These are phyloP conservation scores for Drosophila cognata DNA, from an alignment of 2,888 invertebrate species.

Conservation along the genomic window DNA sequence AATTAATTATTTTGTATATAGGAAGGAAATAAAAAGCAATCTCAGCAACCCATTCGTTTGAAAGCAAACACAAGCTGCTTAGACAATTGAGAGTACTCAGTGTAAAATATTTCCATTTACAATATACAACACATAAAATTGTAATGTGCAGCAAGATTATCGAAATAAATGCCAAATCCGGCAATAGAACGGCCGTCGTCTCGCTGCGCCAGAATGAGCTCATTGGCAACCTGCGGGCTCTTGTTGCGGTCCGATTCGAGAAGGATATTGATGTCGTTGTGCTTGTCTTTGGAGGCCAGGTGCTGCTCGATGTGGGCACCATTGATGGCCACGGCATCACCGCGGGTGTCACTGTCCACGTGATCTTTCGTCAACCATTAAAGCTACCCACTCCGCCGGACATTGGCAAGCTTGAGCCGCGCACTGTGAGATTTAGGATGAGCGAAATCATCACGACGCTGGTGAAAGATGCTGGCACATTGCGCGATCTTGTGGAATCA, in stretches of 20 bases:
- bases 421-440: not conserved
- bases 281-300: constrained; percentile 59
- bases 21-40: not conserved
- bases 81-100: not conserved
- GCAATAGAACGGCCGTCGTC: constrained; percentile 32
- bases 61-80: not conserved
- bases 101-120: constrained; percentile 11
- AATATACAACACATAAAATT: constrained; percentile 7
- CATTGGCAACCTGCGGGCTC: constrained; percentile 58
- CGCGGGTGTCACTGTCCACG: constrained; percentile 63
- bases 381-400: not conserved
- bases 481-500: constrained; percentile 43
- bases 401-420: not conserved
- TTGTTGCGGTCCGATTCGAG: constrained; percentile 67
- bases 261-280: constrained; percentile 43
- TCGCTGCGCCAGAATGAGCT: constrained; percentile 61
- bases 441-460: constrained; percentile 11
- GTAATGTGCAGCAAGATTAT: constrained; percentile 45
- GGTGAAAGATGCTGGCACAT: constrained; percentile 26
- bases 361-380: constrained; percentile 43
- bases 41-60: not conserved
- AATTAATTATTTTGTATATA: not conserved
- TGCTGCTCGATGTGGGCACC: constrained; percentile 61
- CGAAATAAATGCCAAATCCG: constrained; percentile 59
- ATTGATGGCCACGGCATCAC: constrained; percentile 60